Conservation (phyloP, 2,888 invertebrate species). For the Himalopsyche japonica region DNA sequence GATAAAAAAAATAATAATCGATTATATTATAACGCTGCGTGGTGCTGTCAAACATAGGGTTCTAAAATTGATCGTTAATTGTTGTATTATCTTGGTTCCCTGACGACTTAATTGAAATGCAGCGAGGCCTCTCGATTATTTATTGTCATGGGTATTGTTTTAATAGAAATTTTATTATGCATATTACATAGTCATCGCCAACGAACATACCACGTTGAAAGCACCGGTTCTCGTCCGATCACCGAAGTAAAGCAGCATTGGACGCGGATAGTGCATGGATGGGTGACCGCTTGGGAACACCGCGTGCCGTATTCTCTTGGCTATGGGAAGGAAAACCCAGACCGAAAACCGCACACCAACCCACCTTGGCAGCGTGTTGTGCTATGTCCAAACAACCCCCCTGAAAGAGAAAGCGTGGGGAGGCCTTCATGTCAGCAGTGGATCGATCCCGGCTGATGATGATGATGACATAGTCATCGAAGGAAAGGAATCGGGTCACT, state of each 20-base stretch:
- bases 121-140: not conserved
- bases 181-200: slow-evolving; percentile 41
- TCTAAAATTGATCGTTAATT: not conserved
- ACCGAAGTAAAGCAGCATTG: slow-evolving; percentile 56
- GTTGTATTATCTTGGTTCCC: not conserved
- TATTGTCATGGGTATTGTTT: not conserved
- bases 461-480: slow-evolving; percentile 13
- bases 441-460: no score
- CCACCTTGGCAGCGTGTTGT: no score
- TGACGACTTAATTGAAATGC: not conserved
- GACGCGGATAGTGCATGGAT: slow-evolving; percentile 53
- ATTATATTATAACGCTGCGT: not conserved
- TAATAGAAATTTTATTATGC: not conserved
- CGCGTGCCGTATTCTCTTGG: slow-evolving; percentile 48
- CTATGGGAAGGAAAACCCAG: no score
- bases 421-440: no score
- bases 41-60: not conserved
- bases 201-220: slow-evolving; percentile 53
- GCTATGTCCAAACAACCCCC: no score
- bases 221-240: slow-evolving; percentile 57
- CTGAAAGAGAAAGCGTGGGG: no score
- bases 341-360: no score
- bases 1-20: not conserved
- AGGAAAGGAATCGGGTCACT: not conserved
- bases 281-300: slow-evolving; percentile 51